Percentiles rank a stretch among this genome's conserved stretches.
Conservation (phyloP, 1,140 invertebrate species). For the Aphelenchoides fujianensis region DNA sequence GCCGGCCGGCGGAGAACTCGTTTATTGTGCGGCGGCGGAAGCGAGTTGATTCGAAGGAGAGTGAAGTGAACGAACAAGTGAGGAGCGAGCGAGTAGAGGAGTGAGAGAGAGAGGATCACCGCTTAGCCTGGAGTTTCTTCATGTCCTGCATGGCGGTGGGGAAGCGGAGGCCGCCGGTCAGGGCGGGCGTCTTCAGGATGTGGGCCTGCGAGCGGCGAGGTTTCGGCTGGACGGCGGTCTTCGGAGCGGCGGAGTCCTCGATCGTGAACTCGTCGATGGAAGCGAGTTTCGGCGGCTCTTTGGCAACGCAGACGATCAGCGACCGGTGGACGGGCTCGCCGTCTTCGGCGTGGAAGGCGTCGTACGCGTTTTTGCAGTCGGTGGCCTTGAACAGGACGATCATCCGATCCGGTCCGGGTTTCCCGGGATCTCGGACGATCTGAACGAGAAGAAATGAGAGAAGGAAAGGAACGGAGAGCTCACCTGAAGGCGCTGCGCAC, state of each 20-base stretch:
- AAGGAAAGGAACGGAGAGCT: no score
- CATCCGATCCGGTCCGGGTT: constrained; percentile 25
- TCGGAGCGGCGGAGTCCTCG: constrained; percentile 11
- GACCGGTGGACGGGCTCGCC: constrained; percentile 1
- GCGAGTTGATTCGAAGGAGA: background rate
- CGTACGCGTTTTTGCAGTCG: constrained; percentile 23
- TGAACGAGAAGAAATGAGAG: no score
- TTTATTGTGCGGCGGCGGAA: no score
- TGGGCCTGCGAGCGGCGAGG: background rate
- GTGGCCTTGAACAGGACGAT: constrained; percentile 28
- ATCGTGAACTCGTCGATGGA: constrained; percentile 19
- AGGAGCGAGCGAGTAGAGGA: no score
- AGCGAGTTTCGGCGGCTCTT: constrained; percentile 14
- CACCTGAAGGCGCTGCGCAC: constrained; percentile 25
- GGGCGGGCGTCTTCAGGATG: background rate
- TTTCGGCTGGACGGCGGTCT: background rate
- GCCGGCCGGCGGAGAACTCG: no score
- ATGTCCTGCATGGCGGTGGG: background rate
- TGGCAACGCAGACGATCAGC: constrained; percentile 16
- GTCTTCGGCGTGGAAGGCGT: constrained; percentile 22
- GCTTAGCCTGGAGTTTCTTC: background rate
- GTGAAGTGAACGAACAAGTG: background rate
- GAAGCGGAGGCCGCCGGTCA: background rate
- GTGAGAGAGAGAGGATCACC: no score
- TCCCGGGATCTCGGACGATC: constrained; percentile 24